Evolutionary conservation across 2,888 invertebrate genomes (phyloP), one percentile per base, ranked within the genome.

Genomic region (Scrobipalpa costella): DNA sequence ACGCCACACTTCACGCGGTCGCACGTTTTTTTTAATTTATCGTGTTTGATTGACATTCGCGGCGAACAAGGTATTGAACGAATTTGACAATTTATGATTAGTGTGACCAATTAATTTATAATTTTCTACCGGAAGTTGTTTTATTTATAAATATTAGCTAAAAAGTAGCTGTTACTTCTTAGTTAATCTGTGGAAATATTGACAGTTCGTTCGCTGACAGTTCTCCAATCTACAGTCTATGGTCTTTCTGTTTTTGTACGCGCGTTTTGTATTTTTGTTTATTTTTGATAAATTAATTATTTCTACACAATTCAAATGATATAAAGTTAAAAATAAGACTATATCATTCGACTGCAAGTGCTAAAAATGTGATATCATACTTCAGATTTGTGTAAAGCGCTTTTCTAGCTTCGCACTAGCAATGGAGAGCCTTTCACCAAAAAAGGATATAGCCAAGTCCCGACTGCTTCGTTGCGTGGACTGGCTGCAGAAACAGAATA

Each of bases 401-500:
- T 15, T 44, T 15, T 6, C n/a, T 44, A n/a, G 7, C n/a, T 44
- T 15, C 15, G 6, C 0, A n/a, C 7, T 15, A n/a, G 44, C 44
- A 44, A 33, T 34, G 34, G 55, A 55, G 11, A 27, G 27, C 7
- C 27, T n/a, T 34, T 27, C 34, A 34, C 34, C 17, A 15, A 55
- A 55, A 33, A 55, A 11, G 55, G 15, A 27, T 33, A 15, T 55
- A 15, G n/a, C 33, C 34, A n/a, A 59, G 40, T n/a, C 21, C 27
- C 21, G 38, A n/a, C 63, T 85, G 0, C 58, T 75, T 1, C 84
- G 88, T 3, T 90, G 91, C 67, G 68, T 82, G 69, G 84, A 88
- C 67, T 91, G 91, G 91, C 75, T 91, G 19, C 81, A 86, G 65
- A 82, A 83, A 67, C 91, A 91, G 67, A 87, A 88, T 64, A 83